Evolutionary conservation across 2,888 invertebrate genomes (phyloP), one percentile per base, ranked within the genome.

Genomic region (Pachliopta kotzebuea): DNA sequence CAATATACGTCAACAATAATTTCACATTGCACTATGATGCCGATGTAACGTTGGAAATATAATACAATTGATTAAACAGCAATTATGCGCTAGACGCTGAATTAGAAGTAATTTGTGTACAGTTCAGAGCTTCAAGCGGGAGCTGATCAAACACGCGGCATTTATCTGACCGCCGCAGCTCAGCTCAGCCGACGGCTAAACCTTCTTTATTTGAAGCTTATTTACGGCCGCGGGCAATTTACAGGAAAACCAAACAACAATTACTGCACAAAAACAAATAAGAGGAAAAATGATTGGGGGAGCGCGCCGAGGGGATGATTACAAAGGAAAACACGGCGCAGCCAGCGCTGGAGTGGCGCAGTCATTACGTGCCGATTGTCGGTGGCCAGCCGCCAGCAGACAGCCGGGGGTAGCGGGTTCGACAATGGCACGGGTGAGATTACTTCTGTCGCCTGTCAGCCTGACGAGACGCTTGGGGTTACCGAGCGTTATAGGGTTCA

Each of bases 181-280:
- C 60, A 59, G 62, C 69, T 61, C 67, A 58, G 65, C 68, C 57
- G n/a, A 55, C 52, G 55, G 56, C 60, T 72, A 69, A 74, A 69
- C 72, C 69, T 69, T 67, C 71, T 71, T 67, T 69, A 69, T 71
- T 37, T 68, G 67, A 71, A 70, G 75, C 77, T 79, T 80, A 83
- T 80, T 80, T 79, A 82, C 78, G 76, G 79, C 83, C 85, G 78
- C 86, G 81, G 83, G 82, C 87, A 85, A 87, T 88, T 84, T 82
- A 83, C 82, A 79, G 83, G 85, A 84, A 88, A 87, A 88, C 87
- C 85, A 86, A 88, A 89, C 88, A 90, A 77, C 86, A 90, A 90
- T 90, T 90, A 90, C 83, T 75, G 79, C 81, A 89, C 87, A 87
- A 90, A 90, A 90, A 90, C 90, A 90, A 90, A 90, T 85, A 90